Conservation (phyloP, 2,888 invertebrate genomes). For the Tipula unca region DNA sequence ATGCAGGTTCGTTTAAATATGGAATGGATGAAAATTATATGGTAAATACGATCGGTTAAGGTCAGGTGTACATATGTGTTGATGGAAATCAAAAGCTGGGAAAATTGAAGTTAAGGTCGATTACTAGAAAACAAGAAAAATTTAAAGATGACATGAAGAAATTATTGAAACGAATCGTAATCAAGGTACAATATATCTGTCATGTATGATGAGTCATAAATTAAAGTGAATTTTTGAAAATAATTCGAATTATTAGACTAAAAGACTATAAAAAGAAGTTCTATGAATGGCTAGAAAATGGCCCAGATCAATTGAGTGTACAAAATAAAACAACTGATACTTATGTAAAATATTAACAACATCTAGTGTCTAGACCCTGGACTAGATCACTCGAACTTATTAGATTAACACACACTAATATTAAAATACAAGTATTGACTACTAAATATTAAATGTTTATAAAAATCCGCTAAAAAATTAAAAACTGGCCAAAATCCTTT, state of each 20-base stretch:
- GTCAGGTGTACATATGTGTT: background rate
- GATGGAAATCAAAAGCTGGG: background rate
- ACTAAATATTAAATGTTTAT: too few relatives aligned
- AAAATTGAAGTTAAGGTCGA: background rate
- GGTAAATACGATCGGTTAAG: background rate
- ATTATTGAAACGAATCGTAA: background rate
- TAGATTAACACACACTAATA: too few relatives aligned
- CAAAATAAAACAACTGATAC: too few relatives aligned
- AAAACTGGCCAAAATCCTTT: too few relatives aligned
- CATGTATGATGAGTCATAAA: background rate
- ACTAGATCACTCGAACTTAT: too few relatives aligned
- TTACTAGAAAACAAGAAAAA: background rate
- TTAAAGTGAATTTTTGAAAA: background rate
- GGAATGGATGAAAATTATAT: background rate
- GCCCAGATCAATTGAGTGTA: too few relatives aligned
- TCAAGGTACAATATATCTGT: background rate
- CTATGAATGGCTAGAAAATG: too few relatives aligned
- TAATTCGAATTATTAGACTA: background rate
- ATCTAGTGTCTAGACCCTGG: too few relatives aligned
- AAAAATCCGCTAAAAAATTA: too few relatives aligned
- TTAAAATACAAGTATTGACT: too few relatives aligned
- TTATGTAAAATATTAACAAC: too few relatives aligned
- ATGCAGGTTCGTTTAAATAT: background rate
- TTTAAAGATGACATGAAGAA: background rate
- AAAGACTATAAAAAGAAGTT: too few relatives aligned